Conservation (phyloP, 2,797 vertebrate species). For the Pantherophis vulpinus region DNA sequence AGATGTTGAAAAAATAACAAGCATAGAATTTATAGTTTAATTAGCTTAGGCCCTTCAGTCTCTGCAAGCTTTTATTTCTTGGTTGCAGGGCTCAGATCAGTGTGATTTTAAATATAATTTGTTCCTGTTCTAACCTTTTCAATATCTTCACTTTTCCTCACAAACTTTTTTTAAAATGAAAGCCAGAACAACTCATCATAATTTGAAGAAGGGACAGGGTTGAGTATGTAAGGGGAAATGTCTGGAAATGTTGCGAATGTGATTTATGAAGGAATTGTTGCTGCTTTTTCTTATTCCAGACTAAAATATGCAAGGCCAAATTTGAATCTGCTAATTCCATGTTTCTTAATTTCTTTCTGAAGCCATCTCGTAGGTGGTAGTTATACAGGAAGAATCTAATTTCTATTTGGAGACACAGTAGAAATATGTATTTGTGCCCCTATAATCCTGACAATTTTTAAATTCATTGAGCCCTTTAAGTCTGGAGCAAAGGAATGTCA, state of each 20-base stretch:
- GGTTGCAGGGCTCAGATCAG: not conserved
- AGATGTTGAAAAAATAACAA: not conserved
- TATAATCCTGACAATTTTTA: constrained; percentile 37
- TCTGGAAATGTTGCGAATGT: not conserved
- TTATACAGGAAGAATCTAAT: not conserved
- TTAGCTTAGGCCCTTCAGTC: not conserved
- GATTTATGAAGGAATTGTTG: not conserved
- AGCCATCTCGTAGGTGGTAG: not conserved
- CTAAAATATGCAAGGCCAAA: not conserved
- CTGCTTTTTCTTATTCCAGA: not conserved
- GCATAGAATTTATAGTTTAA: not conserved
- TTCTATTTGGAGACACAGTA: constrained; percentile 30
- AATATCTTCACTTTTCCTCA: not conserved
- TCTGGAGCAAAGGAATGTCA: constrained; percentile 44
- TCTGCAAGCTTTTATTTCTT: not conserved
- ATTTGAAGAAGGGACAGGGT: not conserved
- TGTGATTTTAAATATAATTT: not conserved
- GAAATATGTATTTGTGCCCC: constrained; percentile 31
- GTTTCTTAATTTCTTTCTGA: not conserved
- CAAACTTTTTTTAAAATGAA: not conserved
- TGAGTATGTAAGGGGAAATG: too few relatives aligned
- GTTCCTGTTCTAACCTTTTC: not conserved
- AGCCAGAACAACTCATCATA: too few relatives aligned
- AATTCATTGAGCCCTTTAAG: constrained; percentile 61
- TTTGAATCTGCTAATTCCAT: not conserved